Base-by-base conservation (phyloP, 1,140 invertebrate species). In the Cyclina sinensis region DNA sequence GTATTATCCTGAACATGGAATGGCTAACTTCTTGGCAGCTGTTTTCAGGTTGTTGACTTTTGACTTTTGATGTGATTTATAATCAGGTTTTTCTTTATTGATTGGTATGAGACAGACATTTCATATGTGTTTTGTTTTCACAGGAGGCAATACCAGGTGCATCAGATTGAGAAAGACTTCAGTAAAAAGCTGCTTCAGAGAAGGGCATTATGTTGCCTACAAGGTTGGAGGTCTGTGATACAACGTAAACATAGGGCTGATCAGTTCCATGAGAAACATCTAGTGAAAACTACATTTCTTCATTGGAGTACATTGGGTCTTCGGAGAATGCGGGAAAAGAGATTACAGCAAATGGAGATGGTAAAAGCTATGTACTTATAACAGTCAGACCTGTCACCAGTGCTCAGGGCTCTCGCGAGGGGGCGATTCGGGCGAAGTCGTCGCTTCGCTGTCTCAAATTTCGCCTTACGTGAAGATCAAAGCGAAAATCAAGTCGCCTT, bases 111-210 rank as follows among this genome's bases (percentile, higher is more conserved):
- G n/a, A n/a, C n/a, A n/a, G n/a, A n/a, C n/a, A n/a, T n/a, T n/a
- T n/a, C n/a, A n/a, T 24, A 30, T 16, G 43, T 54, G 43, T 48
- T 16, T 7, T 11, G 2, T 46, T 59, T 18, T 89, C 82, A 0
- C 73, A 92, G 92, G 57, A 86, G 84, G 32, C 92, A 92, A 27
- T 92, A 90, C 57, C 12, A 74, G 24, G 74, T 91, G 5, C 89
- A 90, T 65, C 88, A 91, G 74, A 43, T 91, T 2, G 91, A 90
- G 70, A 88, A 90, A 27, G 80, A 89, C 1, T 39, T 91, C 18
- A 82, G 62, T 16, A 68, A 89, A 32, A 89, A 74, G 27, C 68
- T 43, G 37, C 37, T 76, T 18, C 68, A 73, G n/a, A 73, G 83
- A 35, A 73, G 79, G 16, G 35, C 84, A 46, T 79, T 78, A 24